Evolutionary conservation across 2,888 invertebrate species (phyloP), one percentile per base, ranked within the genome.

Genomic region (Pardosa pseudoannulata): DNA sequence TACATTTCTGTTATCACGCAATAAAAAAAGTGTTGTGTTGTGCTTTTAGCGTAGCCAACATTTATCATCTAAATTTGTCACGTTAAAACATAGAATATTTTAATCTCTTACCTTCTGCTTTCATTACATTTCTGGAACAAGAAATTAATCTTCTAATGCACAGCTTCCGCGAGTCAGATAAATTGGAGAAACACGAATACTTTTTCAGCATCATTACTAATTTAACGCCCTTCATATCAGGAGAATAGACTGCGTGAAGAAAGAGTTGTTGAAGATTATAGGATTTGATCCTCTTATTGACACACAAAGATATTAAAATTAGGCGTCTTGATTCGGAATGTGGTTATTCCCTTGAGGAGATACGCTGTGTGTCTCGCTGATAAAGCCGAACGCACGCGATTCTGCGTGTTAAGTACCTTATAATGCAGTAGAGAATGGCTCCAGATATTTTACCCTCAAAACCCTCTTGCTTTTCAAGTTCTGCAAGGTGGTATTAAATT

Each of bases 201-300:
- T 56, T 56, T 56, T 56, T 56, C 23, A 56, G 5, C 56, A 56
- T 23, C 23, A 56, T 56, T 6, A 56, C 56, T 56, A 56, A 56
- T 56, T 56, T 56, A 56, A 56, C 23, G 23, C 11, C 23, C 16
- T 11, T 1, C 6, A 7, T 7, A 7, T 3, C 5, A 23, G 56
- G 23, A 56, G 23, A 6, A 23, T 6, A 5, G 1, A 23, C 3
- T 23, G 23, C 23, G 16, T 3, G 56, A 56, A 56, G 56, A 56
- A 56, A 56, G 56, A 56, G 11, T 46, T 23, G 19, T 23, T 19
- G 0, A 7, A 56, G 56, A 56, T 56, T 56, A 56, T 3, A 23
- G 23, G 56, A 56, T 56, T 23, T 56, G 56, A 56, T 56, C 56
- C 1, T 19, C 56, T 56, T 56, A 56, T 23, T 19, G 23, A 23